Evolutionary conservation across 2,888 invertebrate species (phyloP).

Genomic region (Trachelus stipa): DNA sequence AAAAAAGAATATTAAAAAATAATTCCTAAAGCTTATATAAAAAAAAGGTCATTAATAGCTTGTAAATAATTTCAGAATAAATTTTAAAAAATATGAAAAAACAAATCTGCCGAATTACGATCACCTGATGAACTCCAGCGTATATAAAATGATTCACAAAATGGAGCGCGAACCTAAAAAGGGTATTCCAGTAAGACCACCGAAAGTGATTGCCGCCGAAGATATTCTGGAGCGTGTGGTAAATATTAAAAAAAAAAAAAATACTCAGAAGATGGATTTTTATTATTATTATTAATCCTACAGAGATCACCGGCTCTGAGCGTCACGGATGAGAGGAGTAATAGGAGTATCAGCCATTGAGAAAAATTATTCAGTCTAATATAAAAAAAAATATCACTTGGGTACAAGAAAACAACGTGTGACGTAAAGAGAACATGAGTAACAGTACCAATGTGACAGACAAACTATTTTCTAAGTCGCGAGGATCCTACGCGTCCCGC

Average conservation of each 20-base stretch:
- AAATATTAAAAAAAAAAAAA: slow-evolving; percentile 32
- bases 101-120: slow-evolving; percentile 75
- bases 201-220: slow-evolving; percentile 75
- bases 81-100: slow-evolving; percentile 91
- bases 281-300: neutral
- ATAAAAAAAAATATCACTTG: slow-evolving; percentile 12
- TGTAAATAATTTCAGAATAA: slow-evolving; percentile 74
- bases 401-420: slow-evolving; percentile 2
- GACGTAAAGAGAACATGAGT: too few species aligned
- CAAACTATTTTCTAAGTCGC: too few species aligned
- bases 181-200: slow-evolving; percentile 75
- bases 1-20: too few species aligned
- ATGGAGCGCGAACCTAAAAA: slow-evolving; percentile 76
- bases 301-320: slow-evolving; percentile 60
- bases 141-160: slow-evolving; percentile 83
- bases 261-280: neutral
- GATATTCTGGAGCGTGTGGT: slow-evolving; percentile 69
- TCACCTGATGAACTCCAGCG: slow-evolving; percentile 82
- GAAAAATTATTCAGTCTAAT: slow-evolving; percentile 18
- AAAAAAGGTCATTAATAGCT: neutral
- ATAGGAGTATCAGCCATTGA: slow-evolving; percentile 55
- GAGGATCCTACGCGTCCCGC: too few species aligned
- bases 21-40: too few species aligned
- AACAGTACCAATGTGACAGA: too few species aligned
- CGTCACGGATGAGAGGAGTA: slow-evolving; percentile 50